A percentile compares a stretch with the other conserved stretches of the same genome.
Evolutionary conservation across 1,140 invertebrate genomes (phyloP).

Genomic region (Plectrocnemia conspersa): DNA sequence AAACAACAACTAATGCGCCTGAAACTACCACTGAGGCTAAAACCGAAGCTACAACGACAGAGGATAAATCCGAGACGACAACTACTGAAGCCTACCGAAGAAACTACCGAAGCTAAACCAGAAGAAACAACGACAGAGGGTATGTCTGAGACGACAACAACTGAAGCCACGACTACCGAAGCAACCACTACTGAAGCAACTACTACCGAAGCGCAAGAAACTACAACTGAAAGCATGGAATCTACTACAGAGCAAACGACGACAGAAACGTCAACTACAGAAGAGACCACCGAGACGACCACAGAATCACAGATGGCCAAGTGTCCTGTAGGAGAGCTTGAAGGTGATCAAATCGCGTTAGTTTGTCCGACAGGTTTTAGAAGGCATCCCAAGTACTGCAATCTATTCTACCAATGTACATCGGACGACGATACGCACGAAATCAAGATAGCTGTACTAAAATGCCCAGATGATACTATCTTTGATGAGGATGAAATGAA

Average conservation of each 20-base stretch:
- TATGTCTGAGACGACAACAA: conserved; percentile 11
- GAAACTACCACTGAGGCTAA: conserved; percentile 28
- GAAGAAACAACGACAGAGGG: conserved; percentile 4
- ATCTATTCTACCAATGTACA: conserved; percentile 79
- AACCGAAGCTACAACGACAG: conserved; percentile 16
- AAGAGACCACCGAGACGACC: conserved; percentile 34
- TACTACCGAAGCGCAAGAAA: conserved; percentile 5
- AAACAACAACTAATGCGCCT: conserved; percentile 22
- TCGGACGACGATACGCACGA: conserved; percentile 58
- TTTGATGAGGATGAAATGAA: conserved; percentile 66
- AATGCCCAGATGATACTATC: conserved; percentile 69
- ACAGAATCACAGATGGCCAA: conserved; percentile 38
- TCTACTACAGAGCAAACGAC: conserved; percentile 26
- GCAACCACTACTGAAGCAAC: conserved; percentile 12
- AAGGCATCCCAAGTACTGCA: conserved; percentile 77
- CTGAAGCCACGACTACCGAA: conserved; percentile 1
- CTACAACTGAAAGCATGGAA: conserved; percentile 16
- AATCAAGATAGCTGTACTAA: conserved; percentile 66
- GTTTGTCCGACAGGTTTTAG: conserved; percentile 77
- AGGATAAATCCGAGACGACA: conserved; percentile 34
- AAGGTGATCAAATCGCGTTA: conserved; percentile 63
- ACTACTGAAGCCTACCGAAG: conserved; percentile 35
- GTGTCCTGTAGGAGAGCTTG: conserved; percentile 48
- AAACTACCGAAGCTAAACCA: conserved; percentile 2
- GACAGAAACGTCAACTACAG: conserved; percentile 36